Base-by-base conservation (phyloP, 2,113 vertebrate genomes). In the Ahaetulla prasina region DNA sequence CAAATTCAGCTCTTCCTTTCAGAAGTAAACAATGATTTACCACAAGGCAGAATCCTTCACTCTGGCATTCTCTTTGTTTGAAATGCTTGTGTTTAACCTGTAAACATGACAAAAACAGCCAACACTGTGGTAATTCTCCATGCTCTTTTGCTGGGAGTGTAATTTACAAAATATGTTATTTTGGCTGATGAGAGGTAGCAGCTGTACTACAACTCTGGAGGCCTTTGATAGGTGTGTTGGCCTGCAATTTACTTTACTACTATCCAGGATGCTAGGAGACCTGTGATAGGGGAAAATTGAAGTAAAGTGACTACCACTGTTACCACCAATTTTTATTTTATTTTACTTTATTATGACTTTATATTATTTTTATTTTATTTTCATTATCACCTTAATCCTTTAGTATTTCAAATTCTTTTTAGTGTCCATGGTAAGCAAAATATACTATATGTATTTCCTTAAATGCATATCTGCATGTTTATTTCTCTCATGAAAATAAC, bases 81-180 rank as follows among this genome's bases (percentile, higher is more conserved):
- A 0, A 0, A 50, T 87, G 63, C 27, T 57, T 96, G 91, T 45
- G 3, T 0, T 45, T 57, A 87, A 92, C 86, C 84, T 92, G 88
- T 86, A 95, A 96, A 95, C 2, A 92, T 57, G 87, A 91, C 47
- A 90, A 95, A 60, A 95, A 92, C 53, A 0, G 53, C 87, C 89
- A 87, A 47, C 11, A 88, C 39, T 86, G 35, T 57, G 55, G 27
- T 20, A 60, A 35, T 74, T 88, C 54, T 50, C 35, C 5, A 18
- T 74, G 49, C 23, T 88, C 2, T 54, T 90, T 90, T 53, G 11
- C 30, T 52, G 22, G 9, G 30, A 9, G 8, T 54, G 52, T 5
- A 43, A 80, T 55, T 55, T 45, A 54, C 52, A 27, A 85, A 85
- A 45, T 89, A 45, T 84, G 8, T 53, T 27, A 54, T 54, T n/a